Base-by-base conservation (phyloP, 1,140 invertebrate species). In the Polyergus mexicanus region DNA sequence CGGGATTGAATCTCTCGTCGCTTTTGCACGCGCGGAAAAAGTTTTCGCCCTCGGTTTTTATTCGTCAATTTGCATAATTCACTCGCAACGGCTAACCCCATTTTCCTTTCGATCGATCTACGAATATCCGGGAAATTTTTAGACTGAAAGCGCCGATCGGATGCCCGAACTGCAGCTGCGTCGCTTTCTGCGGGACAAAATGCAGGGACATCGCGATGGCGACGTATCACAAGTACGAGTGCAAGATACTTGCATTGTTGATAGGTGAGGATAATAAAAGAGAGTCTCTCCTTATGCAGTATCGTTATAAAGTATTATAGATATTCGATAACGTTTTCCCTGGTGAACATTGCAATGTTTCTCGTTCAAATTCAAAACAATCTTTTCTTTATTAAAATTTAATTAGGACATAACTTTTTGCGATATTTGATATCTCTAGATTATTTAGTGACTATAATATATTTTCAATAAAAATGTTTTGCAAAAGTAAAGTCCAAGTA, bases 191-290 rank as follows among this genome's bases (percentile, higher is more conserved):
- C 94, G 96, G 96, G 11, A 89, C 95, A 0, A 90, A 96, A 62
- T 99, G 98, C 94, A 95, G 96, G 72, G 95, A 97, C 51, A 91
- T 94, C 25, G 97, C 97, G 0, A 92, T 97, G 68, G 91, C 95
- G 0, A 96, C 95, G 0, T 98, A 98, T 93, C 98, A 99, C 94
- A 95, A 96, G 41, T 97, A 96, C 91, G 98, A 99, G 95, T 99
- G 98, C 93, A 96, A 96, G 87, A 96, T 97, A 92, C 94, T 98
- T 66, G 97, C 97, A 81, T 91, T 98, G 8, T 94, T 98, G 51
- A 97, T 97, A 80, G 97, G 97, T 96, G 94, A 88, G 78, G 13
- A 3, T 58, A 74, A 74, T 19, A 28, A 41, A 47, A 3, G 10
- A n/a, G 32, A 28, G n/a, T n/a, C 19, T 10, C 38, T 38, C 38